phyloP scores from a whole-genome alignment of 2,113 vertebrate genomes.

The Sander vitreus region DNA sequence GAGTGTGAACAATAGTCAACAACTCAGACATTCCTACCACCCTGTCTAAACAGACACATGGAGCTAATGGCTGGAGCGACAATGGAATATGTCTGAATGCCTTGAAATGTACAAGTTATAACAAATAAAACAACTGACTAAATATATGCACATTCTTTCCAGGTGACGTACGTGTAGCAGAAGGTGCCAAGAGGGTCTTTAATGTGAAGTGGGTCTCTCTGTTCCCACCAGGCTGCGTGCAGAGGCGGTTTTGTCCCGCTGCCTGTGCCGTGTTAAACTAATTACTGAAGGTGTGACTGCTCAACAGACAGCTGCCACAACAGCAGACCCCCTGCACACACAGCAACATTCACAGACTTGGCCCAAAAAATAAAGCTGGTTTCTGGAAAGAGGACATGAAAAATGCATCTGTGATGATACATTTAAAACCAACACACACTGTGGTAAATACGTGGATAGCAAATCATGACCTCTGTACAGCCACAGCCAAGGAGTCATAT shows the following conservation, averaged over 20 bases:
- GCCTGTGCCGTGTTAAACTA: conserved; percentile 78
- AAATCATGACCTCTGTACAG: neutral
- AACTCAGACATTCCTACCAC: conserved; percentile 53
- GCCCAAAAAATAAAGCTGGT: neutral
- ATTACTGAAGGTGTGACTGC: conserved; percentile 84
- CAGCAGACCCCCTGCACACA: conserved; percentile 80
- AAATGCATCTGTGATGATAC: conserved; percentile 11
- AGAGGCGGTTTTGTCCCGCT: conserved; percentile 63
- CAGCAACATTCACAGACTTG: conserved; percentile 59
- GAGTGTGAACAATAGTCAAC: conserved; percentile 51
- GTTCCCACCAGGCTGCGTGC: conserved; percentile 55
- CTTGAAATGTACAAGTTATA: conserved; percentile 26
- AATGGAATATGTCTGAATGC: conserved; percentile 33
- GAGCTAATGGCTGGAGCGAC: conserved; percentile 9
- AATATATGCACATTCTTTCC: conserved; percentile 72
- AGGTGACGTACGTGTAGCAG: conserved; percentile 53
- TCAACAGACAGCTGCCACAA: conserved; percentile 78
- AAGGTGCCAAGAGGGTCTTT: conserved; percentile 68
- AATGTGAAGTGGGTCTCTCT: conserved; percentile 63
- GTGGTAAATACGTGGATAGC: conserved; percentile 6
- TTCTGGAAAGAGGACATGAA: conserved; percentile 3
- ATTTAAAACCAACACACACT: conserved; percentile 9
- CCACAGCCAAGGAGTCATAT: neutral
- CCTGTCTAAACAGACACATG: conserved; percentile 29
- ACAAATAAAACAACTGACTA: conserved; percentile 49